Evolutionary conservation across 1,140 invertebrate genomes (phyloP), one percentile per base, ranked within the genome.

Genomic region (Himalopsyche phryganea): DNA sequence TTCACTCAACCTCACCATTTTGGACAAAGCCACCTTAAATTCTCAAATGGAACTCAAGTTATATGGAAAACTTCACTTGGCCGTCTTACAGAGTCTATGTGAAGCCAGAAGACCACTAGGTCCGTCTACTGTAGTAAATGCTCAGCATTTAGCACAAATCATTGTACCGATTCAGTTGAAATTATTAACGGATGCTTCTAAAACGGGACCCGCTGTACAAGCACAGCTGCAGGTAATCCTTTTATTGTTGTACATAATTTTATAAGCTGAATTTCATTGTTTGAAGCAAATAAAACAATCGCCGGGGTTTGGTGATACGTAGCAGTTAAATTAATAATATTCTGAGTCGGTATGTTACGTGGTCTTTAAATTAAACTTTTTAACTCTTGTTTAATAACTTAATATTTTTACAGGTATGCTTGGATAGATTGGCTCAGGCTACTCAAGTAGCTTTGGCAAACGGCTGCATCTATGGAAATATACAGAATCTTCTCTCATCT

Each of bases 381-480:
- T n/a, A n/a, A n/a, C n/a, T n/a, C n/a, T n/a, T n/a, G n/a, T n/a
- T n/a, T n/a, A n/a, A n/a, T n/a, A 50, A 40, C 53, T 49, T 60
- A 50, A 44, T 49, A 20, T 50, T 41, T 38, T 71, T 79, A 51
- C 73, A 83, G 67, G 75, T 81, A 28, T 79, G 80, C 49, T 72
- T 92, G 56, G 87, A 91, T 66, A 78, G 89, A 67, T 80, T 90
- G 32, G 87, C 87, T 0, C 89, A 92, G 71, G 83, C 87, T 9
- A 78, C 89, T 1, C 89, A 90, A 69, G 82, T 90, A 10, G 83
- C 86, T 0, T 71, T 90, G 40, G 81, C 82, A 41, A 83, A 84
- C 9, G 87, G 86, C 54, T 89, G 86, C 71, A 82, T 90, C 58
- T 88, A 88, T 68, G 88, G 88, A 33, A 90, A 90, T 69, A 84